phyloP scores from a whole-genome alignment of 2,888 invertebrate genomes.

The Diploptera punctata region DNA sequence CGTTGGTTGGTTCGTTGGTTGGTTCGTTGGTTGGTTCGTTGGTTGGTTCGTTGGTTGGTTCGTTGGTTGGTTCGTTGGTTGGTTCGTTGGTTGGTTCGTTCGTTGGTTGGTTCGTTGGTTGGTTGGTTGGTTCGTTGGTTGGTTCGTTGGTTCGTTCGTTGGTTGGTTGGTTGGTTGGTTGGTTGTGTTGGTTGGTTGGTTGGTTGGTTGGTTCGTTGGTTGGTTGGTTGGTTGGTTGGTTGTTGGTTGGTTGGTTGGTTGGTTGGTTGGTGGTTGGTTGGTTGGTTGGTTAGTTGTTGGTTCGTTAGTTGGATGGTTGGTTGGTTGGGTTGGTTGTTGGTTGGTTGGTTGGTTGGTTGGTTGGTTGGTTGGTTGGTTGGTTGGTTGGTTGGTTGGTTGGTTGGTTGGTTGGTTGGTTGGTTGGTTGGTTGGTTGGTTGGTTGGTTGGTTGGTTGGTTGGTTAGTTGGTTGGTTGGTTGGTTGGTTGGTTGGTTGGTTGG shows the following conservation, averaged over 20 bases:
- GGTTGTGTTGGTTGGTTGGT: background rate
- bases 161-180: background rate
- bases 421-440: background rate
- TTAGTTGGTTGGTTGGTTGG: too few species aligned
- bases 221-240: too few species aligned
- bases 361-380: background rate
- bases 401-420: background rate
- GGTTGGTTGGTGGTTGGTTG: too few species aligned
- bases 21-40: constrained; percentile 8
- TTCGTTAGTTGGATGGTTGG: background rate
- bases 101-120: background rate
- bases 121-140: background rate
- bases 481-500: background rate
- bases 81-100: background rate
- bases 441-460: background rate
- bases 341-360: too few species aligned
- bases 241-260: too few species aligned
- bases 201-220: background rate
- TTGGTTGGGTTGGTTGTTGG: too few species aligned
- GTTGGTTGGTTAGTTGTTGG: too few species aligned
- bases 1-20: constrained; percentile 8
- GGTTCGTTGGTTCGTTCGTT: background rate
- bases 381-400: background rate
- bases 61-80: background rate
- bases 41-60: constrained; percentile 8